Evolutionary conservation across 1,140 invertebrate genomes (phyloP), one percentile per base, ranked within the genome.

Genomic region (Agrilus planipennis): DNA sequence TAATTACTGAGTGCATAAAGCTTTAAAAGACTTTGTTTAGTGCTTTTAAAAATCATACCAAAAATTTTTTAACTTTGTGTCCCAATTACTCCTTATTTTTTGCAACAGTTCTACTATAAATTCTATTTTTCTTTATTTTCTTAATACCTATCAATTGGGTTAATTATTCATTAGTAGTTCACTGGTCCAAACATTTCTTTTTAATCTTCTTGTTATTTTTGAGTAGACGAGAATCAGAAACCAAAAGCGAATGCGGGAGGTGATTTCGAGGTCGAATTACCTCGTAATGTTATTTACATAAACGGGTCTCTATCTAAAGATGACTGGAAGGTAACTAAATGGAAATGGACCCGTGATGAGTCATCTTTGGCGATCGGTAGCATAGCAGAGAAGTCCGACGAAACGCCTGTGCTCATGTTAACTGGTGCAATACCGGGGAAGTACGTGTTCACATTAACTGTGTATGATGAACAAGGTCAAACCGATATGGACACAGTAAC

Each of bases 241-340:
- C 90, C 90, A 0, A 79, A 81, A 57, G 89, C 89, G 1, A 80
- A 89, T 59, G 89, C 84, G 15, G 90, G 89, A 17, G 84, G 81
- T 1, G 84, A 91, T 64, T 75, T 81, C 53, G 78, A 77, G 20
- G 65, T 92, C 1, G 70, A 76, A 5, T 62, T 90, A 9, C 90
- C 90, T 0, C 60, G 79, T 2, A 75, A 73, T 15, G 75, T 84
- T 5, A 69, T 94, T 1, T 70, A 79, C 21, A 67, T 95, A 18
- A 91, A 95, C 67, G 91, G 91, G 0, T 81, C 82, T 0, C 65
- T 72, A 35, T 94, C 90, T 0, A 79, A 68, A 32, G 91, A 96
- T 64, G 91, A 96, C 64, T 76, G 90, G 47, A 76, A 73, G 15
- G 89, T 95, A 42, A 79, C 78, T 4, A 73, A 77, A 37, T 95